Base-by-base conservation (phyloP, 2,797 vertebrate genomes). In the Sebastes cheni region DNA sequence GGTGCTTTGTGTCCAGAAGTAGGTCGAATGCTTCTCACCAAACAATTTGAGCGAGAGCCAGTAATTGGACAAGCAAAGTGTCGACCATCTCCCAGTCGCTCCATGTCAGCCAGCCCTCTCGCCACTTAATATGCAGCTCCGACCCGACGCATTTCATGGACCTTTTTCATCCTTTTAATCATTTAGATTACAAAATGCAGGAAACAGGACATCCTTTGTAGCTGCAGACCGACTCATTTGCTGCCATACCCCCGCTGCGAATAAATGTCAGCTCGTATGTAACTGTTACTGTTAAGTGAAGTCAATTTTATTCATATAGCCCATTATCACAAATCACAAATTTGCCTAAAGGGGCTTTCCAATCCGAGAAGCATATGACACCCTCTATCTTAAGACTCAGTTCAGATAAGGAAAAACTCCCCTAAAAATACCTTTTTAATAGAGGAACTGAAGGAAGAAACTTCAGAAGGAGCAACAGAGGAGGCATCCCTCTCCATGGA, bases 21-120 rank as follows among this genome's bases (percentile, higher is more conserved):
- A 96, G 96, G 96, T 94, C 95, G 93, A 94, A 95, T 95, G 94
- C 93, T 94, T 95, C 94, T 95, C 93, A 95, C 92, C 95, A 93
- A 95, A 93, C 94, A 94, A 93, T 91, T 89, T 95, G 94, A 94
- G 87, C 88, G 27, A 82, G 91, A 85, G 93, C 93, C 94, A 93
- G 90, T 95, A 95, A 95, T 94, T 95, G 95, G 94, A 94, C 92
- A 90, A 93, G 90, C 89, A 91, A 93, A 90, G 91, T 89, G 89
- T 90, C 85, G 86, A 86, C 87, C 89, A 91, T 90, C 86, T 92
- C 90, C 92, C 89, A 77, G 88, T 88, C 64, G 88, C 73, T 88
- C 85, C 85, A 42, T 90, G 90, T 91, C 88, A 88, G 87, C 89
- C 84, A 79, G 82, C 62, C 78, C 76, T 82, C 72, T 83, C 75